Evolutionary conservation across 2,888 invertebrate genomes (phyloP), one percentile per base, ranked within the genome.

Genomic region (Asteroscopus sphinx): DNA sequence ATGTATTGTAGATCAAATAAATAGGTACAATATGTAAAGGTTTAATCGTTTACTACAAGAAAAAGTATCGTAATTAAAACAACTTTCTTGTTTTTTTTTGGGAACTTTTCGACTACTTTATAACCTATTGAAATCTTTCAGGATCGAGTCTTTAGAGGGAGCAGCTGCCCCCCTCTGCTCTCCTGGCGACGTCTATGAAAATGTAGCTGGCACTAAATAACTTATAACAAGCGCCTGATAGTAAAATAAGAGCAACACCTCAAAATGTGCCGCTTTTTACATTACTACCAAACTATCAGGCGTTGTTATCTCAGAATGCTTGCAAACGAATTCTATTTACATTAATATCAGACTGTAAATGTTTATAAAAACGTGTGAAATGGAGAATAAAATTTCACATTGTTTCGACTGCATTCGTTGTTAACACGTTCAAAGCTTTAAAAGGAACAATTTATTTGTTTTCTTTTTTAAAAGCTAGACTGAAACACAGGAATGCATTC

Each of bases 361-460:
- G 57, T 44, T 40, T 37, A 54, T 56, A 60, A 42, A n/a, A 57
- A 52, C 54, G 45, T 56, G 61, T 68, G 41, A 61, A 59, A 53
- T 49, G 32, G 26, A 39, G 53, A 48, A 46, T 28, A 21, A 47
- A 64, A 53, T 59, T 21, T 66, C 73, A 62, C 73, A 60, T 68
- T 53, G 28, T 61, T 53, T 61, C 46, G 25, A 62, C 44, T 77
- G 72, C 64, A 75, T 64, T 66, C 37, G 55, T 72, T 59, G 55
- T 60, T 76, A 78, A 73, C 68, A 59, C 72, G 61, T 65, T 64
- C 67, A 76, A 73, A 77, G 76, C 65, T 71, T 75, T 68, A 57
- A 72, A 67, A 74, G 58, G 47, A 70, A 65, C 58, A 68, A 68
- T 77, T 75, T 78, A 68, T 80, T 80, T 30, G 67, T 73, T 69